A percentile compares a stretch with the other conserved stretches of the same genome.
phyloP scores from a whole-genome alignment of 2,888 invertebrate species.

The Prosopocoilus inquinatus region DNA sequence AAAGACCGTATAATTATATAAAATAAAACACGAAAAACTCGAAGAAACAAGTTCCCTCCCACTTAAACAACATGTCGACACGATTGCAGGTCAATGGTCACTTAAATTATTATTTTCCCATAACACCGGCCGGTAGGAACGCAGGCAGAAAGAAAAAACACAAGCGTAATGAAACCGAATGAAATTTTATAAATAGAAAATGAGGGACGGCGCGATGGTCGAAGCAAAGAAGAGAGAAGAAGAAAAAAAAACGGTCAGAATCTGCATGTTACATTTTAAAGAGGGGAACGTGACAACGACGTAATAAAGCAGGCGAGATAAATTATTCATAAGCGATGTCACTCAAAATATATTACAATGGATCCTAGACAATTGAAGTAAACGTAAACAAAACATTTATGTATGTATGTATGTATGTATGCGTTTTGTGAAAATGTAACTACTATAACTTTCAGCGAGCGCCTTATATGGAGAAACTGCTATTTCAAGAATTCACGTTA shows the following conservation, averaged over 20 bases:
- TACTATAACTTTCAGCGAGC: neutral
- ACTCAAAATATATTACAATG: constrained; percentile 18
- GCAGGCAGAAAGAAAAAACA: neutral
- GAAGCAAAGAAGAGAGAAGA: no score
- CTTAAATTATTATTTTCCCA: constrained; percentile 45
- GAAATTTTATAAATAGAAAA: neutral
- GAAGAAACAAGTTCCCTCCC: constrained; percentile 40
- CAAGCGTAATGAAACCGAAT: neutral
- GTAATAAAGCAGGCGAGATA: constrained; percentile 10
- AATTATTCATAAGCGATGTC: constrained; percentile 20
- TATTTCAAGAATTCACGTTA: constrained; percentile 28
- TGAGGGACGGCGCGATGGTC: neutral
- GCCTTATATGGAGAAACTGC: constrained; percentile 20
- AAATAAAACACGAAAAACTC: constrained; percentile 30
- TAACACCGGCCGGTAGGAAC: constrained; percentile 15
- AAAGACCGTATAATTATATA: constrained; percentile 48
- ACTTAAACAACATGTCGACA: constrained; percentile 42
- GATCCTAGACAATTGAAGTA: constrained; percentile 15
- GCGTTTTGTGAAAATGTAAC: neutral
- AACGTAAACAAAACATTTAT: constrained; percentile 19
- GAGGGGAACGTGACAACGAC: neutral
- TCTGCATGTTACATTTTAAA: neutral
- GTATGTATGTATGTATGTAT: constrained; percentile 14
- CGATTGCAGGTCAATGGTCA: constrained; percentile 47
- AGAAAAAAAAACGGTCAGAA: neutral